Percentiles rank a stretch among this genome's conserved stretches.
Conservation (phyloP, 1,140 invertebrate genomes). For the Spodoptera litura region DNA sequence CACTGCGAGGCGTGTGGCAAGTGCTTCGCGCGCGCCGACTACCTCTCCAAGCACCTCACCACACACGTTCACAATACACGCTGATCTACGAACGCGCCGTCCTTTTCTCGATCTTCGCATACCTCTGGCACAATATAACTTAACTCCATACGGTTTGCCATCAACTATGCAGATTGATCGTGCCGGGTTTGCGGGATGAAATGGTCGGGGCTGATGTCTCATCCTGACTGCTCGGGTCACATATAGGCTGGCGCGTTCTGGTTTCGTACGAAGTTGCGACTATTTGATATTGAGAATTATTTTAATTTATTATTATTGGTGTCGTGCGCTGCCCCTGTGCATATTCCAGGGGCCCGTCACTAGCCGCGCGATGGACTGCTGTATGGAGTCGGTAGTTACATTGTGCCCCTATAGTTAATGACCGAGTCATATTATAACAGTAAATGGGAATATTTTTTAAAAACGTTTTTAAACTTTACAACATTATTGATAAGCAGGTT, state of each 20-base stretch:
- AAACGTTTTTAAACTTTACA: constrained; percentile 83
- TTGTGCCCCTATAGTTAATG: constrained; percentile 71
- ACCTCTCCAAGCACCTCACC: constrained; percentile 95
- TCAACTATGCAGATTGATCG: constrained; percentile 2
- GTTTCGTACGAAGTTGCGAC: constrained; percentile 17
- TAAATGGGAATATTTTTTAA: constrained; percentile 85
- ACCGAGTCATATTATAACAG: constrained; percentile 78
- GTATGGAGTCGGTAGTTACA: constrained; percentile 25
- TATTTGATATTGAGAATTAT: constrained; percentile 12
- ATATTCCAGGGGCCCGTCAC: neutral
- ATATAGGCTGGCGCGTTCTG: constrained; percentile 20
- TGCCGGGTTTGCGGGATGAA: constrained; percentile 5
- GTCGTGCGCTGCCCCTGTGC: neutral
- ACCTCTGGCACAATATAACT: constrained; percentile 43
- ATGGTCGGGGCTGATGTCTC: constrained; percentile 3
- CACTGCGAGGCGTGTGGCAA: constrained; percentile 96
- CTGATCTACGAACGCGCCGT: constrained; percentile 64
- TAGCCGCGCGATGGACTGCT: neutral
- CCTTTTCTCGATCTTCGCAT: constrained; percentile 72
- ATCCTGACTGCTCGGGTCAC: neutral
- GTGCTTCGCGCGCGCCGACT: constrained; percentile 95
- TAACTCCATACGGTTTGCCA: constrained; percentile 34
- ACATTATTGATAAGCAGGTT: constrained; percentile 76
- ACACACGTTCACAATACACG: constrained; percentile 93
- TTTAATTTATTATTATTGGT: constrained; percentile 17